phyloP scores from a whole-genome alignment of 1,140 invertebrate species.

The Drosophila littoralis region DNA sequence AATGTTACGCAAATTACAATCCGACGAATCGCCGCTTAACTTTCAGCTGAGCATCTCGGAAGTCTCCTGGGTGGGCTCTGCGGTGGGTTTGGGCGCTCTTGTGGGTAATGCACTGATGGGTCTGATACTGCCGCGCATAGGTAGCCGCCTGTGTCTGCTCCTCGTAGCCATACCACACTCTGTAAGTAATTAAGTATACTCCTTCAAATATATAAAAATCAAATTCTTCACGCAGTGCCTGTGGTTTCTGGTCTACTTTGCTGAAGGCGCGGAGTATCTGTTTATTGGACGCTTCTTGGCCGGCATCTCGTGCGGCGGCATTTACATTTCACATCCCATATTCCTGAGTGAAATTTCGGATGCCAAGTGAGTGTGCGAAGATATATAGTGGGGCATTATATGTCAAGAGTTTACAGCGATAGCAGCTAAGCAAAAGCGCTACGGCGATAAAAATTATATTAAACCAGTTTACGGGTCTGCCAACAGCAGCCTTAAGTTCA shows the following conservation, averaged over 20 bases:
- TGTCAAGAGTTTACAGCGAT: background rate
- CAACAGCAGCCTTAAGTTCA: no score
- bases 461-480: background rate
- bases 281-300: constrained; percentile 80
- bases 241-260: constrained; percentile 68
- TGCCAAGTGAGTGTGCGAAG: constrained; percentile 58
- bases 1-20: constrained; percentile 53
- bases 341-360: constrained; percentile 77
- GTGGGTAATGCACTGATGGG: constrained; percentile 60
- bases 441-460: constrained; percentile 19
- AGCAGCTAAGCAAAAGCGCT: constrained; percentile 5
- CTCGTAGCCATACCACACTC: constrained; percentile 62
- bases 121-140: constrained; percentile 44
- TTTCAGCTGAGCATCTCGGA: constrained; percentile 48
- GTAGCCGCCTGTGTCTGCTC: constrained; percentile 56
- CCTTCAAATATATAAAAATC: constrained; percentile 1
- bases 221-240: constrained; percentile 53
- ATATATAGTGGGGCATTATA: constrained; percentile 2
- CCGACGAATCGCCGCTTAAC: constrained; percentile 41
- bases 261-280: constrained; percentile 63
- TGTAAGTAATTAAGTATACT: constrained; percentile 24
- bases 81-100: constrained; percentile 61
- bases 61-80: constrained; percentile 70
- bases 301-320: constrained; percentile 77
- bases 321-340: constrained; percentile 67